Evolutionary conservation across 2,797 vertebrate genomes (phyloP).

Genomic region (Neosilurus hyrtlii): DNA sequence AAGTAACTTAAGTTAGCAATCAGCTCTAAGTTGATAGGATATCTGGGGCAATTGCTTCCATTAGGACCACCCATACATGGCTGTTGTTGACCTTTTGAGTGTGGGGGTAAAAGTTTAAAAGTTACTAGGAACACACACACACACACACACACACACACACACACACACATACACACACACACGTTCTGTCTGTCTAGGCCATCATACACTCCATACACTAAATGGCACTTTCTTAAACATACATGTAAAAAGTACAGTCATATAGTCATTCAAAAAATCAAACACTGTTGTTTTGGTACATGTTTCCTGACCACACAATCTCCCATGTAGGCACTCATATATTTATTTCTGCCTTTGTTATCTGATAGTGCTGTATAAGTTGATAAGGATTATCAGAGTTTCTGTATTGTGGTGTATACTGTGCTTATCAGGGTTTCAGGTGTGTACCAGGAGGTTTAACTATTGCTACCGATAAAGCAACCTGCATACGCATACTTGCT

Average conservation of each 20-base stretch:
- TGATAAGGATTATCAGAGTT: slow-evolving; percentile 37
- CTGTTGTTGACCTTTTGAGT: not conserved
- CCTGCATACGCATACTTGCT: not conserved
- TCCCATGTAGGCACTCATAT: not conserved
- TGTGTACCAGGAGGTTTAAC: slow-evolving; percentile 20
- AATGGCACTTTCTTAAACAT: not conserved
- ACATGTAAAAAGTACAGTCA: not conserved
- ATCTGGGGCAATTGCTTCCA: slow-evolving; percentile 40
- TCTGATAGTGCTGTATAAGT: not conserved
- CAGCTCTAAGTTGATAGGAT: slow-evolving; percentile 23
- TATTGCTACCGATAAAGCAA: slow-evolving; percentile 17
- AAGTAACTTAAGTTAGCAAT: slow-evolving; percentile 30
- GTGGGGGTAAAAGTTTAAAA: not conserved
- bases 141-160: not conserved
- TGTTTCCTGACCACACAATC: slow-evolving; percentile 10
- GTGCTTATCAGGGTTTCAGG: slow-evolving; percentile 28
- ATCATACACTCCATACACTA: not conserved
- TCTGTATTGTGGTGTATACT: slow-evolving; percentile 16
- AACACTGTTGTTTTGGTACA: not conserved
- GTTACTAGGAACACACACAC: not conserved
- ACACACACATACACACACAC: not conserved
- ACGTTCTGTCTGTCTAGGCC: not conserved
- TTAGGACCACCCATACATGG: slow-evolving; percentile 43
- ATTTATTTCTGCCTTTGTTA: slow-evolving; percentile 15
- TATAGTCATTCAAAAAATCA: not conserved